phyloP scores from a whole-genome alignment of 2,888 invertebrate genomes.

The Drosophila histrio region DNA sequence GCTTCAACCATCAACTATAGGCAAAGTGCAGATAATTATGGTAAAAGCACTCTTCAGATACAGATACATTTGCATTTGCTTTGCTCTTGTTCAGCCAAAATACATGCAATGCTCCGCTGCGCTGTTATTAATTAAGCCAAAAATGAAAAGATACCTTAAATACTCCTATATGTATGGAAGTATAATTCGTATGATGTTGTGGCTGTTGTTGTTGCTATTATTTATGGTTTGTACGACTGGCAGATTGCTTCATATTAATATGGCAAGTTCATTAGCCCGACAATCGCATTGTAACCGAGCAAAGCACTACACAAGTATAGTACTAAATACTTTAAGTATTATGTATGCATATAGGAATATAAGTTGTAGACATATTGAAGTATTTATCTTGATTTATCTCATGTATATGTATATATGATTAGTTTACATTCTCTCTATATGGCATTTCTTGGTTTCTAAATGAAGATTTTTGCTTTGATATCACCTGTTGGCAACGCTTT shows the following conservation, averaged over 20 bases:
- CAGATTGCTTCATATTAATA: slow-evolving; percentile 46
- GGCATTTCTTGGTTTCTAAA: slow-evolving; percentile 50
- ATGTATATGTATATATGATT: slow-evolving; percentile 13
- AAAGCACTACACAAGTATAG: slow-evolving; percentile 5
- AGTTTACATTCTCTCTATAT: slow-evolving; percentile 34
- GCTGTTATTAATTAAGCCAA: slow-evolving; percentile 51
- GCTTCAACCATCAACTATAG: slow-evolving; percentile 3
- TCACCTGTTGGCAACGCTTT: slow-evolving; percentile 37
- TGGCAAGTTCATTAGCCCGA: slow-evolving; percentile 62
- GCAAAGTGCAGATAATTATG: slow-evolving; percentile 47
- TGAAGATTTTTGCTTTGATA: slow-evolving; percentile 56
- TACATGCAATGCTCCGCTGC: slow-evolving; percentile 33
- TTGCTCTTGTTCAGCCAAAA: slow-evolving; percentile 18
- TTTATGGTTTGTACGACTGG: slow-evolving; percentile 29
- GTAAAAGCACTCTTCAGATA: slow-evolving; percentile 43
- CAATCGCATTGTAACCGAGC: slow-evolving; percentile 13
- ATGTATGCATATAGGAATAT: slow-evolving; percentile 4
- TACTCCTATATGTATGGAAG: slow-evolving; percentile 12
- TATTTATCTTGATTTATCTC: slow-evolving; percentile 45
- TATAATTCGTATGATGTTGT: slow-evolving; percentile 28
- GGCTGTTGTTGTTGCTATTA: slow-evolving; percentile 10
- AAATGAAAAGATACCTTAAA: slow-evolving; percentile 51
- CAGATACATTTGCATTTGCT: slow-evolving; percentile 45
- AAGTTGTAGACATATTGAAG: slow-evolving; percentile 2
- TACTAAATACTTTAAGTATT: slow-evolving; percentile 3